phyloP scores from a whole-genome alignment of 2,113 vertebrate genomes.

The Epinephelus lanceolatus region DNA sequence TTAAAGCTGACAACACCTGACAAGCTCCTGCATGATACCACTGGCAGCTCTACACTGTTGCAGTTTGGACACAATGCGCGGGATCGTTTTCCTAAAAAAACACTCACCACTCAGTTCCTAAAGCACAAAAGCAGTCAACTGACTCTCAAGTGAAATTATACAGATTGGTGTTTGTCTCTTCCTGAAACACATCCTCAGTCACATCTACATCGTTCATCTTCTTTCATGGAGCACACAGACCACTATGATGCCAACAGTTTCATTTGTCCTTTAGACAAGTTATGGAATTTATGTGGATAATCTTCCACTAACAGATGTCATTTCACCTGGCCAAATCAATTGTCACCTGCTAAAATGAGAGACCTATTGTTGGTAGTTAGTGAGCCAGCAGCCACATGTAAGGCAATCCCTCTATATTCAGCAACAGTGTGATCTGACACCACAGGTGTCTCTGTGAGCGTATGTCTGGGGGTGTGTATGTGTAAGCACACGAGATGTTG shows the following conservation, averaged over 20 bases:
- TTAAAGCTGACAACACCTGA: neutral
- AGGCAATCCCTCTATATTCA: conserved; percentile 19
- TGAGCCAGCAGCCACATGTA: conserved; percentile 13
- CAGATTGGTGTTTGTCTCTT: neutral
- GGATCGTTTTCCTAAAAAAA: neutral
- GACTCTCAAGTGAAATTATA: neutral
- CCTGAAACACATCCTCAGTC: neutral
- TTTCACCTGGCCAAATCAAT: neutral
- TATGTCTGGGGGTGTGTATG: conserved; percentile 7
- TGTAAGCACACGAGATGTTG: conserved; percentile 23
- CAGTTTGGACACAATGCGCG: neutral
- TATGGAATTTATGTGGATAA: neutral
- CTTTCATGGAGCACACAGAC: neutral
- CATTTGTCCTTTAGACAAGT: neutral
- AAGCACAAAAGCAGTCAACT: neutral
- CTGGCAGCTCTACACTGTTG: neutral
- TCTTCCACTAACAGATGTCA: neutral
- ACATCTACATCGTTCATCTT: neutral
- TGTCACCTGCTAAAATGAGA: neutral
- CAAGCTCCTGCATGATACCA: neutral
- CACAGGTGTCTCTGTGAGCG: conserved; percentile 25
- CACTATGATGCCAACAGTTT: neutral
- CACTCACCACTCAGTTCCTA: no score
- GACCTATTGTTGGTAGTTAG: neutral
- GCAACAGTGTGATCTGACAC: conserved; percentile 24